A percentile compares a stretch with the other conserved stretches of the same genome.
Evolutionary conservation across 2,888 invertebrate species (phyloP).

Genomic region (Helicoverpa assulta): DNA sequence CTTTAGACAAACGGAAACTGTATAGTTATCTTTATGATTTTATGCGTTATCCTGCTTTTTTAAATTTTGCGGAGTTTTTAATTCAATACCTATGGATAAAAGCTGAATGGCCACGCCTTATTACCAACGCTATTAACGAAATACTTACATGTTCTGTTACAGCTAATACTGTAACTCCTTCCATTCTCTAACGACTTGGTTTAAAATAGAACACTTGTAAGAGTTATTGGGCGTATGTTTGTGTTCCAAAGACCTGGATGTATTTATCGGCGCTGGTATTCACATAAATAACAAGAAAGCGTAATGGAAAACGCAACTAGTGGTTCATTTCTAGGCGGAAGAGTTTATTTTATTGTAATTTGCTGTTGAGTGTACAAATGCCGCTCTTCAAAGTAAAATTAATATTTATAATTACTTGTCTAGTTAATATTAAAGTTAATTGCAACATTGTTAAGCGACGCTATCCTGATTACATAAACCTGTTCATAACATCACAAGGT

Average conservation of each 20-base stretch:
- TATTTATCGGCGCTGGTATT: slow-evolving; percentile 34
- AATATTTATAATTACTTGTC: not conserved
- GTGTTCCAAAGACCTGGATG: slow-evolving; percentile 32
- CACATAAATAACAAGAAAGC: slow-evolving; percentile 6
- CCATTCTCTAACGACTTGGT: slow-evolving; percentile 32
- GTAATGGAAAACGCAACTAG: slow-evolving; percentile 25
- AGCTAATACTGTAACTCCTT: slow-evolving; percentile 29
- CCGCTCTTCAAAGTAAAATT: not conserved
- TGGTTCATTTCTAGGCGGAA: not conserved
- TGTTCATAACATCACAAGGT: not conserved
- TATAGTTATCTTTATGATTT: slow-evolving; percentile 77
- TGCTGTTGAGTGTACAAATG: not conserved
- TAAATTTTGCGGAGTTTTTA: slow-evolving; percentile 28
- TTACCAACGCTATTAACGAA: not conserved
- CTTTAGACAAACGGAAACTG: slow-evolving; percentile 81
- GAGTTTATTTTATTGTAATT: slow-evolving; percentile 1
- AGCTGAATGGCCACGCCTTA: slow-evolving; percentile 22
- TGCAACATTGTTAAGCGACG: not conserved
- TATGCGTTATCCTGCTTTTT: slow-evolving; percentile 68
- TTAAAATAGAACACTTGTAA: slow-evolving; percentile 51
- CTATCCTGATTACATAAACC: not conserved
- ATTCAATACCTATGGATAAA: slow-evolving; percentile 40
- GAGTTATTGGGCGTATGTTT: slow-evolving; percentile 39
- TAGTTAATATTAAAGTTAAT: not conserved
- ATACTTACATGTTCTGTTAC: slow-evolving; percentile 24